These are phyloP conservation scores for Stictocephala bisonia DNA, from an alignment of 2,888 invertebrate species.

Conservation along the genomic window DNA sequence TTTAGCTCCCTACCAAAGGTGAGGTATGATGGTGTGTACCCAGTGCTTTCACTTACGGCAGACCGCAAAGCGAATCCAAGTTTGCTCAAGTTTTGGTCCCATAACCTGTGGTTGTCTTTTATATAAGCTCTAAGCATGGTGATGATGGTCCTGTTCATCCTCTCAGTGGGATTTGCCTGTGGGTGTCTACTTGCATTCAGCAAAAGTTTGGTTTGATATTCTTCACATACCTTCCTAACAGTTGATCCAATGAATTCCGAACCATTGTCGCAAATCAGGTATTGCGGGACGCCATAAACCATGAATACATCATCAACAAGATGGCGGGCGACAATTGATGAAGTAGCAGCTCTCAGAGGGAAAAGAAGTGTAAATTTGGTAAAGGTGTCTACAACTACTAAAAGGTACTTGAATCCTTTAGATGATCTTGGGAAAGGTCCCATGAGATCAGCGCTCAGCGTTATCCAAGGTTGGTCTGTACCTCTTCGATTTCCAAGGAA, in stretches of 20 bases:
- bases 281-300: conserved; percentile 23
- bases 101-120: conserved; percentile 56
- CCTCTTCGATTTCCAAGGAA: not conserved
- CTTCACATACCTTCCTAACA: not conserved
- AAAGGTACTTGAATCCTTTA: conserved; percentile 55
- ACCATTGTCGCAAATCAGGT: conserved; percentile 30
- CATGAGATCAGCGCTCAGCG: conserved; percentile 57
- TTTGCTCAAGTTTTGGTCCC: conserved; percentile 56
- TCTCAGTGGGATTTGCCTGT: conserved; percentile 62
- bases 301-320: conserved; percentile 28
- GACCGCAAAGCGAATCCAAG: conserved; percentile 56
- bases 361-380: conserved; percentile 56
- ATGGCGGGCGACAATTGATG: conserved; percentile 11
- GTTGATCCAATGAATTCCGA: conserved; percentile 4
- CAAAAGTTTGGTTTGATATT: conserved; percentile 50
- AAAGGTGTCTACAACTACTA: conserved; percentile 59
- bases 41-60: conserved; percentile 52
- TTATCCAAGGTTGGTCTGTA: conserved; percentile 3
- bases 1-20: conserved; percentile 12
- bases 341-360: conserved; percentile 55
- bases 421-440: conserved; percentile 60
- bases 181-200: conserved; percentile 58
- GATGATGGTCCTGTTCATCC: conserved; percentile 60
- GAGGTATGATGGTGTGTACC: conserved; percentile 55
- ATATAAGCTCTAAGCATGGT: conserved; percentile 61